These are phyloP conservation scores for Rhyacichthys aspro DNA, from an alignment of 2,797 vertebrate genomes.

Conservation along the genomic window DNA sequence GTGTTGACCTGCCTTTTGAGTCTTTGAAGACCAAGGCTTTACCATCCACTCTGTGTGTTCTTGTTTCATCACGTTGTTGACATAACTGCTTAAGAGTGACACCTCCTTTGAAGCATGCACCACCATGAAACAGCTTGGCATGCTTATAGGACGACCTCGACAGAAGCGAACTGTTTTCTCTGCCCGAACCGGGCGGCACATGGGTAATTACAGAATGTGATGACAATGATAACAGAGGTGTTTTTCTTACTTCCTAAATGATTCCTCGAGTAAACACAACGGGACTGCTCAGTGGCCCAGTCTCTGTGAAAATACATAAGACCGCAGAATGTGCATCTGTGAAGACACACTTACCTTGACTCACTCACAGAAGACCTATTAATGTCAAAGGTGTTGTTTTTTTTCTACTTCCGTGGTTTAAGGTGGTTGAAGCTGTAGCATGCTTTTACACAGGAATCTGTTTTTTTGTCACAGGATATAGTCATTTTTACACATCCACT, in stretches of 20 bases:
- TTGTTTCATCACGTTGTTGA: conserved; percentile 71
- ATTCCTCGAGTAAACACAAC: conserved; percentile 66
- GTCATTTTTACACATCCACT: not conserved
- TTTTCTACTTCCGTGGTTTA: no score
- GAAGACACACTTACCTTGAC: conserved; percentile 60
- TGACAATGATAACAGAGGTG: conserved; percentile 78
- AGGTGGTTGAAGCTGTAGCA: no score
- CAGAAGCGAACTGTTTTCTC: conserved; percentile 69
- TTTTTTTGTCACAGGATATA: conserved; percentile 65
- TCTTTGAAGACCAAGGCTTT: conserved; percentile 64
- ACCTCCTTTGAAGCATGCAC: conserved; percentile 67
- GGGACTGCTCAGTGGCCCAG: conserved; percentile 41
- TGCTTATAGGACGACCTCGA: conserved; percentile 59
- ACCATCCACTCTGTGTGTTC: conserved; percentile 55
- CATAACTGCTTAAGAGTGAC: conserved; percentile 64
- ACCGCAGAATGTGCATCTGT: conserved; percentile 43
- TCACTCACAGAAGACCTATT: conserved; percentile 67
- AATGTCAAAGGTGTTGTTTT: conserved; percentile 67
- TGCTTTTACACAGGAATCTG: conserved; percentile 34
- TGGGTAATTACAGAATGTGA: conserved; percentile 74
- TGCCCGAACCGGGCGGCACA: conserved; percentile 58
- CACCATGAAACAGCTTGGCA: conserved; percentile 42
- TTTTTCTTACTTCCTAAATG: conserved; percentile 79
- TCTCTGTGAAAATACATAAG: conserved; percentile 50
- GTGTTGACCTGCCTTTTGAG: conserved; percentile 45